Evolutionary conservation across 2,888 invertebrate genomes (phyloP).

Genomic region (Smittia sp.): DNA sequence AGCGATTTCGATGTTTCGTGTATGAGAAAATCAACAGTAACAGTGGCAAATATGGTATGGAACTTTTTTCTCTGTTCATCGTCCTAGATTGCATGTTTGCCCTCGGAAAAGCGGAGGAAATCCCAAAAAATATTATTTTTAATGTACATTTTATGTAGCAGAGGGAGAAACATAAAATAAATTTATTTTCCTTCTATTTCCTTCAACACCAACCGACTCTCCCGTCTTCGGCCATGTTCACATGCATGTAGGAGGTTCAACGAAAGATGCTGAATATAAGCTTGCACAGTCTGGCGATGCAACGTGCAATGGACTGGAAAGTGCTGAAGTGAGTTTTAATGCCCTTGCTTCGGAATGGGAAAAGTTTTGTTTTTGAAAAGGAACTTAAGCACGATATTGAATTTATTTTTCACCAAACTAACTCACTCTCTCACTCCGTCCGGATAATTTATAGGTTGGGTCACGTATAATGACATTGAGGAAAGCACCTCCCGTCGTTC

Average conservation of each 20-base stretch:
- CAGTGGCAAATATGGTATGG: conserved; percentile 50
- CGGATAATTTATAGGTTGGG: conserved; percentile 49
- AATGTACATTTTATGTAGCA: conserved; percentile 26
- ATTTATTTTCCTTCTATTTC: conserved; percentile 27
- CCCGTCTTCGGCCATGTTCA: conserved; percentile 28
- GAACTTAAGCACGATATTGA: background rate
- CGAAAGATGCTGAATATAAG: conserved; percentile 68
- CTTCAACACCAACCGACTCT: background rate
- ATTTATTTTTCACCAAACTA: background rate
- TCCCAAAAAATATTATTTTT: conserved; percentile 26
- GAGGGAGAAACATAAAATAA: background rate
- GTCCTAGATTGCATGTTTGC: conserved; percentile 23
- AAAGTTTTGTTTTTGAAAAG: conserved; percentile 18
- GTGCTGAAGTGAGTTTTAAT: conserved; percentile 64
- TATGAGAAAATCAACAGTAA: conserved; percentile 77
- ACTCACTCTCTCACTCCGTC: background rate
- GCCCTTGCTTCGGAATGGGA: conserved; percentile 29
- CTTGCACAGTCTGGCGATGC: conserved; percentile 91
- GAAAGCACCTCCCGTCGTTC: conserved; percentile 53
- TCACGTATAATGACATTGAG: conserved; percentile 54
- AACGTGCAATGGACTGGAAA: conserved; percentile 88
- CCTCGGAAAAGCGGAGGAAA: background rate
- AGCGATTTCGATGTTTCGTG: conserved; percentile 92
- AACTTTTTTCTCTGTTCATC: conserved; percentile 4
- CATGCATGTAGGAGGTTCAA: conserved; percentile 50